Base-by-base conservation (phyloP, 2,888 invertebrate species). In the Hirtodrosophila confusa region DNA sequence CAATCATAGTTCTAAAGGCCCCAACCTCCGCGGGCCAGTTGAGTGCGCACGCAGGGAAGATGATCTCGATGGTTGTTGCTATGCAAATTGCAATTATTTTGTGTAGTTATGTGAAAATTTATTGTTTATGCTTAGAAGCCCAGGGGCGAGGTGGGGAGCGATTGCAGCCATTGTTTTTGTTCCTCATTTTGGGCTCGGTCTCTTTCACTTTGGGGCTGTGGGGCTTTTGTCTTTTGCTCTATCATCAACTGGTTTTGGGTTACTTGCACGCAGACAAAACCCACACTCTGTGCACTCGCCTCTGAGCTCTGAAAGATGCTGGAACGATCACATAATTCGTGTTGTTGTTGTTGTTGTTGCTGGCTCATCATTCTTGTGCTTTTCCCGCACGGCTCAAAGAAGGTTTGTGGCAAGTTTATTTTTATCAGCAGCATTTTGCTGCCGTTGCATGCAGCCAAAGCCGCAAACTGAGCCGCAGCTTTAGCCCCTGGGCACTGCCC, bases 331-430 rank as follows among this genome's bases (percentile, higher is more conserved):
- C 84, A 83, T 84, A 83, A 83, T 82, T 83, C 84, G 84, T 79
- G 79, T 78, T 67, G 55, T 44, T 56, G 62, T 41, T 62, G 62
- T 48, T 66, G 33, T 17, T 56, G 57, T 27, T 31, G 80, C 77
- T 82, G 82, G 72, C 79, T 82, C 84, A 83, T 83, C 84, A 84
- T 82, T 83, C 82, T 83, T 83, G 41, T 79, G 78, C 82, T 80
- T 79, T 83, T 84, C 84, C 80, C 80, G 70, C 76, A 73, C 64
- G 65, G 78, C 71, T 76, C 69, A 63, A 75, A 78, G 83, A 65
- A 65, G 62, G 54, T 78, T 77, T 83, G 75, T 78, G 79, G 69
- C 84, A 77, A 83, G 83, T 84, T 74, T 85, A 85, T 83, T 84
- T 84, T 84, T 84, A 84, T 85, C 85, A 79, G 71, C 69, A 66